These are phyloP conservation scores for Campylorhamphus procurvoides DNA, from an alignment of 2,113 vertebrate genomes.

Conservation along the genomic window DNA sequence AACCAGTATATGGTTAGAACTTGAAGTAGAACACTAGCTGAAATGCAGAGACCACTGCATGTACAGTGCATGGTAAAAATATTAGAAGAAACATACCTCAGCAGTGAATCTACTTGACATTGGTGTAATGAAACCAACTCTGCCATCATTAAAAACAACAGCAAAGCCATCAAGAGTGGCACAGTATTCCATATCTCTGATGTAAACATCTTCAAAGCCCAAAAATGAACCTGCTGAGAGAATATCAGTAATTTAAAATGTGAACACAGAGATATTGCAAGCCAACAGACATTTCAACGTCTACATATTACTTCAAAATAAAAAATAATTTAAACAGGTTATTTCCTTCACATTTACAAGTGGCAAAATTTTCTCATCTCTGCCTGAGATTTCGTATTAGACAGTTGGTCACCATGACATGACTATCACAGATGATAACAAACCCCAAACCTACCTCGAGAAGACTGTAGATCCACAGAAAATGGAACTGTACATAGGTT, in stretches of 20 bases:
- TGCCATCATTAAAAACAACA: constrained; percentile 93
- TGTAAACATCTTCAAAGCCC: constrained; percentile 86
- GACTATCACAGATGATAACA: neutral
- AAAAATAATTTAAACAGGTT: neutral
- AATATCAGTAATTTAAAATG: neutral
- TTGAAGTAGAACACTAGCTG: neutral
- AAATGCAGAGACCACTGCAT: neutral
- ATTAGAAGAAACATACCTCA: constrained; percentile 80
- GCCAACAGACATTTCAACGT: neutral
- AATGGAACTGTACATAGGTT: constrained; percentile 93
- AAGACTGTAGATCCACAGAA: constrained; percentile 94
- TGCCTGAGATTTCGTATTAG: neutral
- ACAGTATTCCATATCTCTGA: constrained; percentile 94
- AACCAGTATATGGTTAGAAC: neutral
- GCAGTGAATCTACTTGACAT: constrained; percentile 87
- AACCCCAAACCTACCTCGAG: constrained; percentile 80
- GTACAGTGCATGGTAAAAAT: neutral
- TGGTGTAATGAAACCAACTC: constrained; percentile 94
- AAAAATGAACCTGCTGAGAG: constrained; percentile 86
- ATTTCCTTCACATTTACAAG: neutral
- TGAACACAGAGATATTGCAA: neutral
- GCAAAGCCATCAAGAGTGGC: constrained; percentile 94
- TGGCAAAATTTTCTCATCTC: neutral
- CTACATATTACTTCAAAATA: neutral
- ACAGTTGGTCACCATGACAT: neutral